Percentiles rank a stretch among this genome's conserved stretches.
These are phyloP conservation scores for Orthosia incerta DNA, from an alignment of 2,888 invertebrate genomes.

Conservation along the genomic window DNA sequence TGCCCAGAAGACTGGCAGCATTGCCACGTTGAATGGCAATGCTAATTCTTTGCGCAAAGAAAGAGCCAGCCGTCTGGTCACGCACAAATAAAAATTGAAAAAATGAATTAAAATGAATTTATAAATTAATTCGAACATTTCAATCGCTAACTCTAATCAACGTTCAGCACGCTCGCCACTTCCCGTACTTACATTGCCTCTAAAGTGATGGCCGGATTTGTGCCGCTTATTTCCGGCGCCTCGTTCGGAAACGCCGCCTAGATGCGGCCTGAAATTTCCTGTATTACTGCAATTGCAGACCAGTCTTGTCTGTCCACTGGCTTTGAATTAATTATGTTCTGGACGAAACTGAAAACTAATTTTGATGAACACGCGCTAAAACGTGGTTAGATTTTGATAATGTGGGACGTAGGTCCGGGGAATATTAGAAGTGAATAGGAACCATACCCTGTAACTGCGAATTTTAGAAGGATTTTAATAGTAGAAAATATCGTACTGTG, in stretches of 20 bases:
- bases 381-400: conserved; percentile 29
- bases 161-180: conserved; percentile 29
- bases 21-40: no score
- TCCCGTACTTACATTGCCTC: conserved; percentile 45
- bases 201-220: conserved; percentile 74
- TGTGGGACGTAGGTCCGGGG: neutral
- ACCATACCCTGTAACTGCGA: no score
- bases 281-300: conserved; percentile 64
- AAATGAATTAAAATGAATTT: no score
- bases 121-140: no score
- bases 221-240: conserved; percentile 74
- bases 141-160: neutral
- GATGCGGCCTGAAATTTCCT: conserved; percentile 70
- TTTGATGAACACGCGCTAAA: conserved; percentile 22
- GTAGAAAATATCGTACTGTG: neutral
- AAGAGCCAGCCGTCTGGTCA: no score
- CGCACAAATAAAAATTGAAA: no score
- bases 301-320: conserved; percentile 59
- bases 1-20: no score
- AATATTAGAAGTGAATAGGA: neutral
- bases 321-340: conserved; percentile 63
- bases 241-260: conserved; percentile 70
- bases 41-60: no score
- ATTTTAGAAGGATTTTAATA: neutral
- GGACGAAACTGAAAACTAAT: conserved; percentile 37